phyloP scores from a whole-genome alignment of 2,888 invertebrate genomes.

The Caenorhabditis becei region DNA sequence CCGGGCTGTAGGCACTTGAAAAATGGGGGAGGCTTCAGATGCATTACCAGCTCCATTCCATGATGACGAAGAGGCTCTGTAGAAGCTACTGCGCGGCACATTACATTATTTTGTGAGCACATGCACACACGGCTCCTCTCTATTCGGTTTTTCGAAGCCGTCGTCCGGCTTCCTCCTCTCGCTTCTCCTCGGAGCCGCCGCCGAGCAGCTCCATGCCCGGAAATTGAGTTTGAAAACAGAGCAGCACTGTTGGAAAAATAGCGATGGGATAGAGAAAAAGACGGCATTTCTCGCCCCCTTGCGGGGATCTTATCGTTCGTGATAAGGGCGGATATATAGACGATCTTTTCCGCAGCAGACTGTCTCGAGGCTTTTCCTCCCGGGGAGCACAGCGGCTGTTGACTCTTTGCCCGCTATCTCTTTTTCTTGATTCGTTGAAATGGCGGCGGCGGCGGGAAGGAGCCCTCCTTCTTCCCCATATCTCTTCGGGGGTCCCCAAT shows the following conservation, averaged over 20 bases:
- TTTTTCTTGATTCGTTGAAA: slow-evolving; percentile 2
- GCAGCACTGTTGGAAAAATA: slow-evolving; percentile 27
- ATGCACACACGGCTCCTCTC: slow-evolving; percentile 6
- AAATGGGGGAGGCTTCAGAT: background rate
- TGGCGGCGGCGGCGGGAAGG: too few species aligned
- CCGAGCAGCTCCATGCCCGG: slow-evolving; percentile 44
- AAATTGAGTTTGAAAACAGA: slow-evolving; percentile 62
- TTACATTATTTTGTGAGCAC: slow-evolving; percentile 36
- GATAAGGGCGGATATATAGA: background rate
- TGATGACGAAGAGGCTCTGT: background rate
- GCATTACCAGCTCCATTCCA: background rate
- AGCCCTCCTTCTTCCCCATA: too few species aligned
- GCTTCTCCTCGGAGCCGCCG: background rate
- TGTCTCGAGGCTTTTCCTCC: background rate
- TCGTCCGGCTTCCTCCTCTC: slow-evolving; percentile 9
- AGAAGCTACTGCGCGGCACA: slow-evolving; percentile 18
- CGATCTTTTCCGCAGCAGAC: background rate
- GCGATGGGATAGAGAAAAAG: slow-evolving; percentile 17
- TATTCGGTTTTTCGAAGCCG: slow-evolving; percentile 17
- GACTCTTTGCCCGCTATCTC: background rate
- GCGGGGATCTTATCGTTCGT: too few species aligned
- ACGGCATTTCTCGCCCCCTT: too few species aligned
- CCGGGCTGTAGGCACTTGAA: background rate
- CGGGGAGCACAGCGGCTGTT: background rate
- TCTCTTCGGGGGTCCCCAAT: too few species aligned